phyloP scores from a whole-genome alignment of 2,888 invertebrate species.

The Bhutanitis thaidina region DNA sequence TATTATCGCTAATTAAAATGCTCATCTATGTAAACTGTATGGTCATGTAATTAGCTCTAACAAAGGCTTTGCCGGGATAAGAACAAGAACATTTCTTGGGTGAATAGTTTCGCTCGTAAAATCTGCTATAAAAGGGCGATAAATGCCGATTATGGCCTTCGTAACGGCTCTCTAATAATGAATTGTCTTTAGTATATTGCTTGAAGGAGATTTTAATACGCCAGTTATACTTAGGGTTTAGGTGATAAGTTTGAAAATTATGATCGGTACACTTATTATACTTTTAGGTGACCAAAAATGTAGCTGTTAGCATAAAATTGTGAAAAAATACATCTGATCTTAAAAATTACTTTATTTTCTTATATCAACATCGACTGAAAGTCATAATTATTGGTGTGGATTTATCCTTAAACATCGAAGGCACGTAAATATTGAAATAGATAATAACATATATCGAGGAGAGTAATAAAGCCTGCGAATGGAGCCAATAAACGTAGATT shows the following conservation, averaged over 20 bases:
- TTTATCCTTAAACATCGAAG: conserved; percentile 14
- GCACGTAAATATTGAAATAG: conserved; percentile 20
- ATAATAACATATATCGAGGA: conserved; percentile 24
- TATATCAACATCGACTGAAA: conserved; percentile 24
- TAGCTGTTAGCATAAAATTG: too few species aligned
- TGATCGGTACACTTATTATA: not conserved
- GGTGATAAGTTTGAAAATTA: conserved; percentile 25
- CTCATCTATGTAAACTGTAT: conserved; percentile 6
- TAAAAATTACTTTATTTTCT: too few species aligned
- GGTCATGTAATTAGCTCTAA: conserved; percentile 53
- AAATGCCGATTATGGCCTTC: conserved; percentile 73
- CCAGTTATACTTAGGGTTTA: conserved; percentile 27
- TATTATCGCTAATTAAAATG: not conserved
- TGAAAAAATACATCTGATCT: too few species aligned
- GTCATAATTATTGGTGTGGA: conserved; percentile 21
- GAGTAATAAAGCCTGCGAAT: conserved; percentile 53
- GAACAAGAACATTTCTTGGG: conserved; percentile 65
- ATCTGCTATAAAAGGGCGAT: conserved; percentile 79
- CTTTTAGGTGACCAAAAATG: too few species aligned
- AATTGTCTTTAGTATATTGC: conserved; percentile 78
- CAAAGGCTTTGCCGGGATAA: conserved; percentile 59
- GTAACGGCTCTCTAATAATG: conserved; percentile 77
- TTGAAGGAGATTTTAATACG: conserved; percentile 57
- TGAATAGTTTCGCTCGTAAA: conserved; percentile 79
- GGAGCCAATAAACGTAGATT: conserved; percentile 78